Conservation (phyloP, 2,797 vertebrate genomes). For the Sternarchorhynchus goeldii region DNA sequence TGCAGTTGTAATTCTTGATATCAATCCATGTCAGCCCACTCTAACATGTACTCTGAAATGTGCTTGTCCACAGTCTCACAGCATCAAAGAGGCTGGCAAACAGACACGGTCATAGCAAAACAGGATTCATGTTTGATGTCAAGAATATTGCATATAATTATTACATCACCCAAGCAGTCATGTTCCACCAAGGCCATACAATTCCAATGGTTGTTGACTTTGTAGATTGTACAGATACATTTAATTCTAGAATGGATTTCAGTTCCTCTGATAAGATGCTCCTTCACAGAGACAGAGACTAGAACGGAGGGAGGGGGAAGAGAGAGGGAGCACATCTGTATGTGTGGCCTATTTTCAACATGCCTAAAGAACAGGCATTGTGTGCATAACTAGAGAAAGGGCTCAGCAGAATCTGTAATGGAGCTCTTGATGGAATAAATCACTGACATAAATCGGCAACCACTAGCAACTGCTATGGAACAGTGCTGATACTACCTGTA, state of each 20-base stretch:
- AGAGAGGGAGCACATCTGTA: slow-evolving; percentile 26
- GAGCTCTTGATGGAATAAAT: slow-evolving; percentile 57
- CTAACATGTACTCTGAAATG: background rate
- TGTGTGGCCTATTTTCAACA: slow-evolving; percentile 41
- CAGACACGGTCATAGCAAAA: background rate
- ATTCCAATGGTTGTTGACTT: slow-evolving; percentile 1
- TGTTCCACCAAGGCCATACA: background rate
- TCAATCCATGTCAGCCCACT: slow-evolving; percentile 14
- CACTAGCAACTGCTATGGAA: slow-evolving; percentile 29
- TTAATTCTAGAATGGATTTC: background rate
- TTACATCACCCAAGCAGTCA: slow-evolving; percentile 9
- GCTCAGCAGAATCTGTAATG: slow-evolving; percentile 53
- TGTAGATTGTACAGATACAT: background rate
- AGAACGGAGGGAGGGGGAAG: slow-evolving; percentile 13
- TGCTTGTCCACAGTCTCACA: background rate
- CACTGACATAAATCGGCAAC: slow-evolving; percentile 48
- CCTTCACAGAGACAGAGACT: slow-evolving; percentile 18
- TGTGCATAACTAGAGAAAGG: slow-evolving; percentile 45
- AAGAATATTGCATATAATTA: slow-evolving; percentile 9
- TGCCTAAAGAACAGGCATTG: slow-evolving; percentile 40
- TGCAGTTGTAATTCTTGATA: background rate
- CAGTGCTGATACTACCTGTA: slow-evolving; percentile 11
- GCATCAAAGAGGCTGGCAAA: background rate
- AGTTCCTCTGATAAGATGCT: background rate
- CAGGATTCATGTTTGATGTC: slow-evolving; percentile 19